phyloP scores from a whole-genome alignment of 2,888 invertebrate genomes.

The Euzetes globulus region DNA sequence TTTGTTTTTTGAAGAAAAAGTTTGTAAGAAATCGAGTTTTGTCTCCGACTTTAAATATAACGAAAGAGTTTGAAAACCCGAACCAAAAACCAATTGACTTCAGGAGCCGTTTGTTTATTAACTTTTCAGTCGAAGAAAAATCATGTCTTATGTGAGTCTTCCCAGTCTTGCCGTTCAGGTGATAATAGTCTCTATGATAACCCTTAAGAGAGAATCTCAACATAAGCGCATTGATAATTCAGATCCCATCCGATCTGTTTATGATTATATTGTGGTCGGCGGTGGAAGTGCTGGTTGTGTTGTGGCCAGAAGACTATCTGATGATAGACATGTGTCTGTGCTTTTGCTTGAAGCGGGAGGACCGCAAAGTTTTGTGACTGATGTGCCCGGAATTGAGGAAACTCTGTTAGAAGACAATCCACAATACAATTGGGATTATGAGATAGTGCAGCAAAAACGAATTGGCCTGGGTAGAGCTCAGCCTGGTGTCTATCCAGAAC shows the following conservation, averaged over 20 bases:
- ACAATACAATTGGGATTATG: constrained; percentile 26
- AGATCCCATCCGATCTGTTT: background rate
- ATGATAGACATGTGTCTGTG: background rate
- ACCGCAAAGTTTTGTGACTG: constrained; percentile 9
- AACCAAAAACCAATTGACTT: no score
- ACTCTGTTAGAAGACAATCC: background rate
- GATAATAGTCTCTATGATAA: background rate
- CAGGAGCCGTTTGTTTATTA: no score
- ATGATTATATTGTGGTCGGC: background rate
- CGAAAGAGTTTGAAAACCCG: no score
- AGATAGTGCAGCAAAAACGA: constrained; percentile 9
- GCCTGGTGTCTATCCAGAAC: background rate
- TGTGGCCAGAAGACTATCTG: background rate
- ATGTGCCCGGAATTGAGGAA: background rate
- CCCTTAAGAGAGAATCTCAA: background rate
- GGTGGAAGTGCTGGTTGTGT: background rate
- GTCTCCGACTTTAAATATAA: no score
- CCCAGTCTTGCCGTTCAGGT: background rate
- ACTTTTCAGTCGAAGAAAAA: no score
- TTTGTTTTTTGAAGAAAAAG: no score
- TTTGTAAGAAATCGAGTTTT: no score
- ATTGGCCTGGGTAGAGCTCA: background rate
- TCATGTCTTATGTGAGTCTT: no score
- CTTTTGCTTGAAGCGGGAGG: constrained; percentile 29
- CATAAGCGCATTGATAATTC: background rate